phyloP scores from a whole-genome alignment of 1,140 invertebrate genomes.

The Augochlora pura region DNA sequence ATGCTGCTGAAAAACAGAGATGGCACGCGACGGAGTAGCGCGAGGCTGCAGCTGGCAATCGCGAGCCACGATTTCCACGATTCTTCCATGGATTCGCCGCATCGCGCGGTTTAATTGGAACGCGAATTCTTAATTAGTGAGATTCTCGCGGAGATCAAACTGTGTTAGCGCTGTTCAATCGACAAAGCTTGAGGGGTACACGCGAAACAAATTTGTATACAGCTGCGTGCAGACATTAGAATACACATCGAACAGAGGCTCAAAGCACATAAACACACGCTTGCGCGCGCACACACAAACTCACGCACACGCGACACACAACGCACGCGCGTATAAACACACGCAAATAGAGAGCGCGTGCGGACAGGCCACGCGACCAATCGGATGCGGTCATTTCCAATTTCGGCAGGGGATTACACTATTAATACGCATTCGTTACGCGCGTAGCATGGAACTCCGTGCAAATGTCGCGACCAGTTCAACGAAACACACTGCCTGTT shows the following conservation, averaged over 20 bases:
- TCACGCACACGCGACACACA: not conserved
- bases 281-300: not conserved
- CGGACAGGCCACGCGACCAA: not conserved
- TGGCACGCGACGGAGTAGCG: not conserved
- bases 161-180: not conserved
- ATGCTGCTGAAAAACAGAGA: not conserved
- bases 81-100: not conserved
- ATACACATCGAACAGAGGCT: too few species aligned
- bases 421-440: constrained; percentile 42
- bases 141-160: not conserved
- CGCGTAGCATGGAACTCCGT: constrained; percentile 15
- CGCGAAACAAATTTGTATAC: not conserved
- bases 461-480: constrained; percentile 23
- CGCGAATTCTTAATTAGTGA: not conserved
- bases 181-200: not conserved
- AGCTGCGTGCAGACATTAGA: not conserved
- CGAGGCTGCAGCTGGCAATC: not conserved
- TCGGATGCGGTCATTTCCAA: constrained; percentile 34
- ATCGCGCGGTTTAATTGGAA: not conserved
- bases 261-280: not conserved
- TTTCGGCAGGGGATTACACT: constrained; percentile 24
- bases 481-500: constrained; percentile 42
- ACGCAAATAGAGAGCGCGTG: too few species aligned
- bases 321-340: not conserved
- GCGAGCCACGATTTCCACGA: not conserved